Evolutionary conservation across 1,140 invertebrate species (phyloP).

Genomic region (Yoshiicerus persimilis): DNA sequence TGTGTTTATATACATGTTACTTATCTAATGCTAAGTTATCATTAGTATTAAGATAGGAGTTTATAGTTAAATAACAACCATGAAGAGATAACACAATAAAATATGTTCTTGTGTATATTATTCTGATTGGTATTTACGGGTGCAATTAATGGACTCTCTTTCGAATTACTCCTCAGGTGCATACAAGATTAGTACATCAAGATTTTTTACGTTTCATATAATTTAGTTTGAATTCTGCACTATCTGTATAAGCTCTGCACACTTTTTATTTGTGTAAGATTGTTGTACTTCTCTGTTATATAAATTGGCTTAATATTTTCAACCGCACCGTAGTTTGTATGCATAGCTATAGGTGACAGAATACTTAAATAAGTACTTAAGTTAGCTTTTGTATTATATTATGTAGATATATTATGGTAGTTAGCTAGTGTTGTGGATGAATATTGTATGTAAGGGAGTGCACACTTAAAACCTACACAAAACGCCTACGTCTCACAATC

Average conservation of each 20-base stretch:
- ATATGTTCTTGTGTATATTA: background rate
- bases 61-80: background rate
- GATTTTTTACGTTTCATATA: background rate
- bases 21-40: background rate
- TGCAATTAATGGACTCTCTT: background rate
- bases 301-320: background rate
- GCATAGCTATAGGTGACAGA: background rate
- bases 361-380: background rate
- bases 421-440: background rate
- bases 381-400: background rate
- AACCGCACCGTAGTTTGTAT: background rate
- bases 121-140: background rate
- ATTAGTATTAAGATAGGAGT: background rate
- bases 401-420: background rate
- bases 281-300: background rate
- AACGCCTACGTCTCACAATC: slow-evolving; percentile 32
- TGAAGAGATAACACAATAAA: background rate
- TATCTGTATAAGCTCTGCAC: background rate
- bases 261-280: background rate
- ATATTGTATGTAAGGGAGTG: slow-evolving; percentile 30
- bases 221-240: background rate
- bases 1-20: too few species aligned
- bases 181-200: too few species aligned
- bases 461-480: slow-evolving; percentile 35
- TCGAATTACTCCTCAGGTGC: too few species aligned